A percentile compares a stretch with the other conserved stretches of the same genome.
Evolutionary conservation across 2,113 vertebrate genomes (phyloP).

Genomic region (Tretioscincus oriximinensis): DNA sequence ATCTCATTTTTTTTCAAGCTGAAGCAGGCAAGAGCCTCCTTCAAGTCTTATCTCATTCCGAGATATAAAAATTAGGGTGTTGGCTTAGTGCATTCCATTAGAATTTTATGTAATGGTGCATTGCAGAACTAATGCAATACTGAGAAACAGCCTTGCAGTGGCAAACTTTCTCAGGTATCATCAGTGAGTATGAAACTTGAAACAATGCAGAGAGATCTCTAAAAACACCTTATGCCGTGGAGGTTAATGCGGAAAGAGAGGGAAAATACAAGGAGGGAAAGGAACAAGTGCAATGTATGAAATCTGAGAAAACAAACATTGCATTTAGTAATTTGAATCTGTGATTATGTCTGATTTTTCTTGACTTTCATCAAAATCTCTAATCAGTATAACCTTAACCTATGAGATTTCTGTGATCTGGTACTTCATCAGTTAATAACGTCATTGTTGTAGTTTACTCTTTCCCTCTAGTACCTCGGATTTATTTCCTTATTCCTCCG

Average conservation of each 20-base stretch:
- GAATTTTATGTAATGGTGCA: conserved; percentile 30
- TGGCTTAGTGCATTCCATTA: background rate
- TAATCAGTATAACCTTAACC: background rate
- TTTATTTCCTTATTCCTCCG: background rate
- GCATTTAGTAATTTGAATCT: background rate
- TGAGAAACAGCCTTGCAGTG: conserved; percentile 6
- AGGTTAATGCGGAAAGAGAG: background rate
- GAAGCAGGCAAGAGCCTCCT: background rate
- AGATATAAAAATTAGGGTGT: background rate
- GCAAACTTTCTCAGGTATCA: conserved; percentile 33
- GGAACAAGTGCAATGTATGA: background rate
- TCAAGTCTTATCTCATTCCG: background rate
- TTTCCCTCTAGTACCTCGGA: background rate
- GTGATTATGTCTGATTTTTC: background rate
- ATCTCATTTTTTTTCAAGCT: too few relatives aligned
- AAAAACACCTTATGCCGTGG: background rate
- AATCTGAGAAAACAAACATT: background rate
- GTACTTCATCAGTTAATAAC: background rate
- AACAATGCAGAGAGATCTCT: conserved; percentile 6
- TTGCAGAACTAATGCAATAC: conserved; percentile 21
- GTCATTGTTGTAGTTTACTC: background rate
- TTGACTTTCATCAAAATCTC: background rate
- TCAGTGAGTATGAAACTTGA: background rate
- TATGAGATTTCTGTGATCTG: background rate
- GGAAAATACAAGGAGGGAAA: background rate